A percentile compares a stretch with the other conserved stretches of the same genome.
Evolutionary conservation across 2,113 vertebrate genomes (phyloP).

Genomic region (Colossoma macropomum): DNA sequence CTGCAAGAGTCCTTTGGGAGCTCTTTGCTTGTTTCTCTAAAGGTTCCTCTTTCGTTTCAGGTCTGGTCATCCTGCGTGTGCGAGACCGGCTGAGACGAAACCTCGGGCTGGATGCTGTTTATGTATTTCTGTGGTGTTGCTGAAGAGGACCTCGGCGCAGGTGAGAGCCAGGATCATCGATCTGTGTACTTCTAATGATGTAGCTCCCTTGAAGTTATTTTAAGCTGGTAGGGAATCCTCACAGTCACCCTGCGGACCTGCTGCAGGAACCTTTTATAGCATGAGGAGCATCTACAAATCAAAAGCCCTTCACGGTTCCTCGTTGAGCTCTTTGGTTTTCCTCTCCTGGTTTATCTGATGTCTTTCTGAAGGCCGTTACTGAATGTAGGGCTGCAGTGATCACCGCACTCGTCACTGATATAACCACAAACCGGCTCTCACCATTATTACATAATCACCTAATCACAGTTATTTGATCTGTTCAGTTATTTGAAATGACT

Average conservation of each 20-base stretch:
- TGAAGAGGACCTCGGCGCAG: slow-evolving; percentile 76
- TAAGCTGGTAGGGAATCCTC: neutral
- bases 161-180: slow-evolving; percentile 56
- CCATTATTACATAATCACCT: too few relatives aligned
- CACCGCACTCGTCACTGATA: too few relatives aligned
- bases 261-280: neutral
- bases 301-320: neutral
- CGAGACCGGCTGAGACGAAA: slow-evolving; percentile 71
- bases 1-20: too few relatives aligned
- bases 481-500: too few relatives aligned
- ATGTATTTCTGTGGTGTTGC: slow-evolving; percentile 57
- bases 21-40: neutral
- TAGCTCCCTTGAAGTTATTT: slow-evolving; percentile 2
- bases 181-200: slow-evolving; percentile 18
- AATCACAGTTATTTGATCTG: too few relatives aligned
- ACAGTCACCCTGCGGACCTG: neutral
- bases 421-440: too few relatives aligned
- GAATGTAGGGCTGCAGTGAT: neutral
- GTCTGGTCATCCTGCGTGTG: slow-evolving; percentile 69
- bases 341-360: neutral
- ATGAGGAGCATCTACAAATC: neutral
- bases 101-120: slow-evolving; percentile 57
- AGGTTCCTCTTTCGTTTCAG: slow-evolving; percentile 50
- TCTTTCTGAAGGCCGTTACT: neutral
- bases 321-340: neutral